A percentile compares a stretch with the other conserved stretches of the same genome.
These are phyloP conservation scores for Pollimyrus isidori DNA, from an alignment of 2,113 vertebrate genomes.

Conservation along the genomic window DNA sequence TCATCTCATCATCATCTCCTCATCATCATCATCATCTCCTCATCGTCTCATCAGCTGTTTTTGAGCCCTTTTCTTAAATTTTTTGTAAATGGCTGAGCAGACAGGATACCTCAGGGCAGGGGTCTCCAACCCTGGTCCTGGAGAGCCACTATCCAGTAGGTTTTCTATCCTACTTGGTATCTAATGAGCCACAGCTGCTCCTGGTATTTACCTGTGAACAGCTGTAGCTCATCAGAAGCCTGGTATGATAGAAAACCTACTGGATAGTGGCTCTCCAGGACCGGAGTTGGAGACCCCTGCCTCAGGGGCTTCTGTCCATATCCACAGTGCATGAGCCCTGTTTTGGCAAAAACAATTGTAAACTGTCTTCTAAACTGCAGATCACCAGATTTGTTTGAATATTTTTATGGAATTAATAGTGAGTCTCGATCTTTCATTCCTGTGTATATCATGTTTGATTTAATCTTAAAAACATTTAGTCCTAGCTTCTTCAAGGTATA, in stretches of 20 bases:
- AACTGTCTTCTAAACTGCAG: not conserved
- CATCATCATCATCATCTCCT: too few species aligned
- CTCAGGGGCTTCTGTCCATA: not conserved
- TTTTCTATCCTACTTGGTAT: too few species aligned
- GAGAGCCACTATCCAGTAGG: too few species aligned
- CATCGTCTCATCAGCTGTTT: not conserved
- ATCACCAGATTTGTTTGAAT: not conserved
- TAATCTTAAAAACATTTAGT: not conserved
- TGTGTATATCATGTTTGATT: not conserved
- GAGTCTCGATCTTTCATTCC: not conserved
- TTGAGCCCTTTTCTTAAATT: not conserved
- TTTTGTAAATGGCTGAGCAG: not conserved
- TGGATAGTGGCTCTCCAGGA: too few species aligned
- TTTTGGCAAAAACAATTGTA: not conserved
- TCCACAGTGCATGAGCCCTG: not conserved
- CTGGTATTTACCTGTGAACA: too few species aligned
- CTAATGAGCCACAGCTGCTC: too few species aligned
- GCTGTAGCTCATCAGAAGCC: too few species aligned
- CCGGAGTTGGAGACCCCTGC: too few species aligned
- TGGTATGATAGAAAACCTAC: too few species aligned
- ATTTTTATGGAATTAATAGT: not conserved
- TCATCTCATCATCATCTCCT: too few species aligned
- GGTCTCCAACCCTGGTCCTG: too few species aligned
- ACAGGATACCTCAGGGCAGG: not conserved
- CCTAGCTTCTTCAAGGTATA: not conserved